Evolutionary conservation across 2,113 vertebrate species (phyloP).

Genomic region (Catharus minimus): DNA sequence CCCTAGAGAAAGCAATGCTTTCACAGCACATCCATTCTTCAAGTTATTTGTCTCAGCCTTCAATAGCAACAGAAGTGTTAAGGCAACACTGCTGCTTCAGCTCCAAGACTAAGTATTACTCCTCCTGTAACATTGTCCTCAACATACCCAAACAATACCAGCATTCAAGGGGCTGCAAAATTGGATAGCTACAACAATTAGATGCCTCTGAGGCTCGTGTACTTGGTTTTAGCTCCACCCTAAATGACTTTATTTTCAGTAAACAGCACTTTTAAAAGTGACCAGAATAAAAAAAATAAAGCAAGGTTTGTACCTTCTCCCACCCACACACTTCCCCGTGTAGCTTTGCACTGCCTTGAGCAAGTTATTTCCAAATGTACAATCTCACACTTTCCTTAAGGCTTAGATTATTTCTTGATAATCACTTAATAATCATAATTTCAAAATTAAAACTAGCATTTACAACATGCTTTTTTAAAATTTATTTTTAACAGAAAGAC

Average conservation of each 20-base stretch:
- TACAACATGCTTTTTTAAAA: not conserved
- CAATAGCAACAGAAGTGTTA: not conserved
- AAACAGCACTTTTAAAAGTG: not conserved
- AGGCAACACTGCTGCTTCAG: not conserved
- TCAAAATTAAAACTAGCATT: not conserved
- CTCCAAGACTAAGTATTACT: rapidly evolving
- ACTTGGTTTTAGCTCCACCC: not conserved
- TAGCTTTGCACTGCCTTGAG: not conserved
- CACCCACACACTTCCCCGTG: not conserved
- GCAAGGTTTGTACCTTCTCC: not conserved
- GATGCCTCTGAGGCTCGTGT: rapidly evolving
- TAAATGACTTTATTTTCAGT: not conserved
- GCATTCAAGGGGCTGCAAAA: not conserved
- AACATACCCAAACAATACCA: not conserved
- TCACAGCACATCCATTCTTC: not conserved
- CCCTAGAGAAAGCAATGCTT: not conserved
- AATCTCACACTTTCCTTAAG: not conserved
- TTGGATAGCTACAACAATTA: not conserved
- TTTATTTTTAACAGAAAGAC: not conserved
- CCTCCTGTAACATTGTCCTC: rapidly evolving
- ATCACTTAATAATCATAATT: not conserved
- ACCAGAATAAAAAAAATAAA: not conserved
- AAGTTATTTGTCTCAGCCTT: not conserved
- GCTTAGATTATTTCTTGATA: not conserved
- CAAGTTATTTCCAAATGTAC: not conserved